Base-by-base conservation (phyloP, 2,113 vertebrate species). In the Dipodomys ordii region DNA sequence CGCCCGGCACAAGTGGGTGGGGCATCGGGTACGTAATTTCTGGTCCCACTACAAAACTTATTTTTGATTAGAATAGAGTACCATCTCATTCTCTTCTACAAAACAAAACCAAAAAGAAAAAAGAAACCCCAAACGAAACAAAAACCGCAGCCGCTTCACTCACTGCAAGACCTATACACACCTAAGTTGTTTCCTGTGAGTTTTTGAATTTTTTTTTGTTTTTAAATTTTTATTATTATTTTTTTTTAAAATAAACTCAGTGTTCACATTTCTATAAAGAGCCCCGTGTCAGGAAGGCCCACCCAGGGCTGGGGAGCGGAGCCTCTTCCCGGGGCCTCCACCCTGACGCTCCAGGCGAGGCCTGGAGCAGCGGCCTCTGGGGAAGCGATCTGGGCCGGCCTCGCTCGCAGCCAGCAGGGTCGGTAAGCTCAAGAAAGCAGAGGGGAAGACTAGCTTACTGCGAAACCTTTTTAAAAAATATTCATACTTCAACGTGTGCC, bases 31-130 rank as follows among this genome's bases (percentile, higher is more conserved):
- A 74, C 96, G 90, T 96, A 85, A 97, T 95, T 94, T 96, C 96
- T 96, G 97, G 96, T 97, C 97, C 94, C 96, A n/a, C 96, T 97
- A 96, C 90, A 96, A 96, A 97, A 96, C 83, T 91, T 81, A 92
- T 92, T 94, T 95, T 83, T 95, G 90, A 97, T 96, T 96, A 95
- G 94, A 94, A 98, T 97, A 98, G 96, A 96, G 94, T 98, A 98
- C 97, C 96, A 95, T 97, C 91, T 97, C 91, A 88, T 86, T 91
- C 90, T 96, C 93, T 92, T 89, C 94, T 96, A 96, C 53, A 93
- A 84, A 96, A 92, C 78, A 22, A 30, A 60, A 83, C 57, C 49
- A 28, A n/a, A 73, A 77, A 53, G 39, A 3, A 8, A 53, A 53
- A 65, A 4, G 3, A 79, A 62, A 0, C 62, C 7, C 39, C 62